Evolutionary conservation across 2,113 vertebrate genomes (phyloP).

Genomic region (Chrysochloris asiatica): DNA sequence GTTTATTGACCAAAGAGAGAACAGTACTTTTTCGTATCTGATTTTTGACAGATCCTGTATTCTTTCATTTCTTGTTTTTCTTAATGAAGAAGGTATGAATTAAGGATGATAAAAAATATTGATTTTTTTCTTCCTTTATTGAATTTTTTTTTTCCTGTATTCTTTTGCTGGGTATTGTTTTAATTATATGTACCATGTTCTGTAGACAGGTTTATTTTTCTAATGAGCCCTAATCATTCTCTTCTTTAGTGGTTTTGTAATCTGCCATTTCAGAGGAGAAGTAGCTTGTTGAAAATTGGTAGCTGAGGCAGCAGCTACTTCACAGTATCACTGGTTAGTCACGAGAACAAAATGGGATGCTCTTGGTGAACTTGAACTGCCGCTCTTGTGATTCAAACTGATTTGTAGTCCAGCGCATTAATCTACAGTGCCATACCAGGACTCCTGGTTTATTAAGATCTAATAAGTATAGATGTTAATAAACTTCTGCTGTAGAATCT

Average conservation of each 20-base stretch:
- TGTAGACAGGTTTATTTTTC: neutral
- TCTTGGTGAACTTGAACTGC: no score
- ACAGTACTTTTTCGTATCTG: constrained; percentile 12
- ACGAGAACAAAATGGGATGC: no score
- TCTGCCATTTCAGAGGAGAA: neutral
- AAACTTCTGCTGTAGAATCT: neutral
- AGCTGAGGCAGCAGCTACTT: neutral
- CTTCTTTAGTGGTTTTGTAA: neutral
- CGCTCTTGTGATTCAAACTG: no score
- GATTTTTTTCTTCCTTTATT: neutral
- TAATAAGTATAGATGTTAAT: constrained; percentile 14
- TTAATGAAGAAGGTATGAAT: neutral
- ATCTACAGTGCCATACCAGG: no score
- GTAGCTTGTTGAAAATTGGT: neutral
- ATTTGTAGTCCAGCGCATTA: no score
- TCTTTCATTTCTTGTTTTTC: constrained; percentile 56
- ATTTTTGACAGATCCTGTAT: neutral
- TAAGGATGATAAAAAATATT: constrained; percentile 43
- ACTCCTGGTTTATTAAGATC: constrained; percentile 6
- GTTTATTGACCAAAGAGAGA: constrained; percentile 10
- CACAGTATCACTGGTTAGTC: no score
- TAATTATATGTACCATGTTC: neutral
- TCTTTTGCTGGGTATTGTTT: neutral
- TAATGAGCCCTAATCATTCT: neutral
- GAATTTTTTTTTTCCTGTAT: neutral